Conservation (phyloP, 2,797 vertebrate genomes). For the Muscicapa striata region DNA sequence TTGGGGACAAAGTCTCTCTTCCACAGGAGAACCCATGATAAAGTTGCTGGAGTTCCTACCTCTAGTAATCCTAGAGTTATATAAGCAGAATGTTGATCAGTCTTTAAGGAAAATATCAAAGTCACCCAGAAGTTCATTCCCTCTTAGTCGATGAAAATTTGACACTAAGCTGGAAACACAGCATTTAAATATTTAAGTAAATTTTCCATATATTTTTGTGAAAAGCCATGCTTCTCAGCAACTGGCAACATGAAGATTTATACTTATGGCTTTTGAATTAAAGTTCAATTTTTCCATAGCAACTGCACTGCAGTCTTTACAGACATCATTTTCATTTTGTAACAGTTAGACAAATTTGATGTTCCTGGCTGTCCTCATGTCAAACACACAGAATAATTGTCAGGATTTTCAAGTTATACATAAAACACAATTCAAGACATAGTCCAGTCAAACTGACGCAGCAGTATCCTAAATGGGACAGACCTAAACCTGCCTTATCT, state of each 20-base stretch:
- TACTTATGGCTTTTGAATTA: not conserved
- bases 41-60: not conserved
- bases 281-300: not conserved
- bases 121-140: not conserved
- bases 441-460: not conserved
- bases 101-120: not conserved
- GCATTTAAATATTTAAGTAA: not conserved
- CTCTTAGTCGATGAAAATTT: conserved; percentile 4
- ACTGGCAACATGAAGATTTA: not conserved
- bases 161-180: not conserved
- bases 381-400: not conserved
- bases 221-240: not conserved
- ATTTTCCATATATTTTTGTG: conserved; percentile 4
- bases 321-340: not conserved
- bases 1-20: fast-evolving
- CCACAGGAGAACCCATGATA: not conserved
- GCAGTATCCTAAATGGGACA: not conserved
- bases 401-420: not conserved
- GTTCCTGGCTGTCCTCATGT: not conserved
- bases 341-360: not conserved
- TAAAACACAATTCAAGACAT: not conserved
- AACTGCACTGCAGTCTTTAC: not conserved
- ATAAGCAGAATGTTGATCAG: not conserved
- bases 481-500: not conserved
- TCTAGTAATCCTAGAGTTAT: not conserved